These are phyloP conservation scores for Porphyrio hochstetteri DNA, from an alignment of 2,113 vertebrate genomes.

Conservation along the genomic window DNA sequence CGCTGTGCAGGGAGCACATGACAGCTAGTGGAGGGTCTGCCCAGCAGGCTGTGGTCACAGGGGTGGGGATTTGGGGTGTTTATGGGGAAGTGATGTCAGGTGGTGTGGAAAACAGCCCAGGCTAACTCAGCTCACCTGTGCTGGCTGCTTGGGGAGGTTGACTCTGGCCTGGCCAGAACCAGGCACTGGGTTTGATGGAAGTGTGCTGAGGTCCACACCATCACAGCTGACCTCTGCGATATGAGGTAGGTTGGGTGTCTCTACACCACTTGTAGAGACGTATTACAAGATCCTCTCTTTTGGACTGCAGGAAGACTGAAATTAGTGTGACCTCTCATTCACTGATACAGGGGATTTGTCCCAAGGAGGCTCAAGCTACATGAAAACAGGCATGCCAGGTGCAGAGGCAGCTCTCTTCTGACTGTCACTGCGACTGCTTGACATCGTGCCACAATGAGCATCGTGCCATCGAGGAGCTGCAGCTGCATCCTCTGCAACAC, in stretches of 20 bases:
- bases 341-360: not conserved
- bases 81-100: no score
- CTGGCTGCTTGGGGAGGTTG: no score
- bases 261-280: not conserved
- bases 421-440: not conserved
- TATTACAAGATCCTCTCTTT: not conserved
- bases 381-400: not conserved
- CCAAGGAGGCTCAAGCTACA: not conserved
- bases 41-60: not conserved
- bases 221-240: fast-evolving
- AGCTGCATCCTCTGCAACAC: not conserved
- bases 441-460: not conserved
- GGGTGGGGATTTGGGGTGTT: not conserved
- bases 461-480: not conserved
- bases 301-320: not conserved
- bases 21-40: not conserved
- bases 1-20: fast-evolving
- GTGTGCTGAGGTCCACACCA: not conserved
- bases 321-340: not conserved
- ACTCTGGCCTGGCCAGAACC: no score
- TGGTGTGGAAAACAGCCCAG: no score
- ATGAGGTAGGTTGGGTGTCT: not conserved
- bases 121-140: no score
- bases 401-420: not conserved
- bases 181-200: not conserved